Base-by-base conservation (phyloP, 2,888 invertebrate species). In the Idaea straminata region DNA sequence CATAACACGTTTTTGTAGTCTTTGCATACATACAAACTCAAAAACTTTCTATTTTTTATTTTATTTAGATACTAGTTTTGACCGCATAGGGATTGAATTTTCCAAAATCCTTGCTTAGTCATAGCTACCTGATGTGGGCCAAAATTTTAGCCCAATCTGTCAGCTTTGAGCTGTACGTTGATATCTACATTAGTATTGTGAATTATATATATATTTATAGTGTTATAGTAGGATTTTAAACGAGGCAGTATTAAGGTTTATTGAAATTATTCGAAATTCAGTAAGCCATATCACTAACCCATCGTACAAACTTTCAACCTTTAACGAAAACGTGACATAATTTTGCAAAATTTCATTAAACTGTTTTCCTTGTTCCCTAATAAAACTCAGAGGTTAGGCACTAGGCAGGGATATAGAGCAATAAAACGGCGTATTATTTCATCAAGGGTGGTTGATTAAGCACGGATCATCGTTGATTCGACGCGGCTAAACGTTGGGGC, bases 401-500 rank as follows among this genome's bases (percentile, higher is more conserved):
- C 13, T 47, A 47, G 47, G 47, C 47, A 47, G 47, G 47, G 47
- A 47, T 47, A 72, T 73, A 70, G 64, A 74, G 73, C 69, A 73
- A 73, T 69, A 66, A 69, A 69, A 69, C 72, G 34, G 67, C 66
- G 61, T 66, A 69, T 65, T 66, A 66, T 66, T 69, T 69, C 77
- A 77, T 77, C 77, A 75, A 78, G 84, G 83, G 82, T 73, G 69
- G 60, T 65, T 71, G 82, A 85, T 88, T 87, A 79, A 82, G 36
- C 68, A 74, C 77, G 84, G 81, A 74, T 78, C 83, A 87, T 88
- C 80, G 83, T 72, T 74, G 80, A 84, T 86, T 84, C 71, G 81
- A 67, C 70, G 69, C 74, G 77, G 77, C 72, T 79, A 79, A 77
- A 76, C 72, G 69, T 61, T 69, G 75, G 81, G 82, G 80, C 69